These are phyloP conservation scores for Phataginus tricuspis DNA, from an alignment of 2,797 vertebrate genomes.

Conservation along the genomic window DNA sequence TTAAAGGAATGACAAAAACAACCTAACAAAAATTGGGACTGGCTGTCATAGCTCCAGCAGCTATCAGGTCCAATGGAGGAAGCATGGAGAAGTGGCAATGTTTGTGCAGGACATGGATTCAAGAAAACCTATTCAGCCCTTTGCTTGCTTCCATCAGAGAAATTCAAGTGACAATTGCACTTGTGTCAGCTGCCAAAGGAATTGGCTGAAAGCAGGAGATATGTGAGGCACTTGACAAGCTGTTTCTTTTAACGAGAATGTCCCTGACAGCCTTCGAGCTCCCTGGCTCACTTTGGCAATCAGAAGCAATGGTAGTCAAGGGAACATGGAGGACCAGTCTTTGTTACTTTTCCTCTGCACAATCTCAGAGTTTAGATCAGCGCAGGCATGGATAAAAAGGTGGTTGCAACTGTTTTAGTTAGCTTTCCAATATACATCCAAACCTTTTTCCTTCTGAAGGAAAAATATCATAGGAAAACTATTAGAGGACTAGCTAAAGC, in stretches of 20 bases:
- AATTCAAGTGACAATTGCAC: not conserved
- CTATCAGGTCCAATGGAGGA: not conserved
- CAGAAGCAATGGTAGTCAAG: not conserved
- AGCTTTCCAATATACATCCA: not conserved
- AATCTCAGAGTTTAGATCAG: not conserved
- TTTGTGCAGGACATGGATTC: not conserved
- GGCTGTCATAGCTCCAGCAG: not conserved
- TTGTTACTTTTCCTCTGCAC: not conserved
- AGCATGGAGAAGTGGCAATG: too few species aligned
- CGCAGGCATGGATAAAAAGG: not conserved
- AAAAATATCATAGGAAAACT: not conserved
- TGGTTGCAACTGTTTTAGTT: not conserved
- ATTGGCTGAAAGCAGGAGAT: not conserved
- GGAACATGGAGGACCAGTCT: not conserved
- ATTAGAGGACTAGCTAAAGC: not conserved
- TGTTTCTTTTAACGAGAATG: not conserved
- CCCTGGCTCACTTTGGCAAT: not conserved
- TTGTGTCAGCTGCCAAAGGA: slow-evolving; percentile 38
- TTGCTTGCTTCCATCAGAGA: not conserved
- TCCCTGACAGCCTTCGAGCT: not conserved
- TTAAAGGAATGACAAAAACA: not conserved
- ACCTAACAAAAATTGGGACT: not conserved
- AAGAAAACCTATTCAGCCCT: not conserved
- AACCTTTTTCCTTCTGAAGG: not conserved
- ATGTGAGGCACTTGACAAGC: not conserved